Conservation (phyloP, 1,140 invertebrate genomes). For the Tenebrio molitor region DNA sequence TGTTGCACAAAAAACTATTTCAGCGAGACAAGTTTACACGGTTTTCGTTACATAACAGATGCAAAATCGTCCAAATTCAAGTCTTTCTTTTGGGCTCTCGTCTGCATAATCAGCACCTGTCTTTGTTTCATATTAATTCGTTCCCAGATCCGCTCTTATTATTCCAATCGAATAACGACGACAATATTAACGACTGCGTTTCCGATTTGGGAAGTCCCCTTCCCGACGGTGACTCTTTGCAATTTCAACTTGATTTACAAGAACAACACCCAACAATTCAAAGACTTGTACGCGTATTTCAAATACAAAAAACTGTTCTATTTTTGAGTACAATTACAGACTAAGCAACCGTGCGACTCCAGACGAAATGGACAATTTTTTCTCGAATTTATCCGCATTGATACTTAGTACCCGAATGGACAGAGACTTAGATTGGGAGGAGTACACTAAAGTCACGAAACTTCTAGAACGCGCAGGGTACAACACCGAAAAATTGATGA, state of each 20-base stretch:
- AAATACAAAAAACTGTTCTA: no score
- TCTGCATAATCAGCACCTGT: conserved; percentile 33
- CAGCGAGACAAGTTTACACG: conserved; percentile 35
- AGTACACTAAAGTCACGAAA: conserved; percentile 23
- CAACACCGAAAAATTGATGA: conserved; percentile 44
- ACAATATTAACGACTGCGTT: conserved; percentile 67
- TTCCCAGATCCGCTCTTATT: conserved; percentile 33
- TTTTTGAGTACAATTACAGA: conserved; percentile 31
- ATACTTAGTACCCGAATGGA: not conserved
- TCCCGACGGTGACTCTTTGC: conserved; percentile 71
- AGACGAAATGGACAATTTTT: conserved; percentile 38
- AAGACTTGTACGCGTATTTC: no score
- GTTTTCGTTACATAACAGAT: conserved; percentile 47
- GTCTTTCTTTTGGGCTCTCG: conserved; percentile 24
- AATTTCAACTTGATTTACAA: conserved; percentile 70
- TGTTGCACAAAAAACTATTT: conserved; percentile 35
- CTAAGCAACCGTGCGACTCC: not conserved
- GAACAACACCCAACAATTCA: conserved; percentile 12
- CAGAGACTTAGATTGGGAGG: conserved; percentile 4
- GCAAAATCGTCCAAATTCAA: conserved; percentile 26
- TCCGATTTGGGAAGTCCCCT: conserved; percentile 68
- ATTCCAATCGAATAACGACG: conserved; percentile 55
- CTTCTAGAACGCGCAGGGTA: conserved; percentile 21
- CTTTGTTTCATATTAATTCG: conserved; percentile 42
- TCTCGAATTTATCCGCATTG: conserved; percentile 43